Evolutionary conservation across 2,888 invertebrate species (phyloP), one percentile per base, ranked within the genome.

Genomic region (Dugesia japonica): DNA sequence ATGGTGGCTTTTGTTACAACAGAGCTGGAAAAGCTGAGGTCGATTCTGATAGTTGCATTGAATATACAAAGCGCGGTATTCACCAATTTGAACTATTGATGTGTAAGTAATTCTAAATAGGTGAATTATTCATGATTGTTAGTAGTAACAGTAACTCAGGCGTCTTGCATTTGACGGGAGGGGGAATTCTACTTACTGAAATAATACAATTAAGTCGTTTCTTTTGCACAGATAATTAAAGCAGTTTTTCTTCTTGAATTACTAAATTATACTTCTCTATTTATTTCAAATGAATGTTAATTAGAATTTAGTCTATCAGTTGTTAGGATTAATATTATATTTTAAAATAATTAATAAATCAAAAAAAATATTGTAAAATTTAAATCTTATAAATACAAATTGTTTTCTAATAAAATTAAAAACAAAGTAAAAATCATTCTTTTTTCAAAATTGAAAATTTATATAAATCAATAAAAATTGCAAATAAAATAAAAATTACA

Each of bases 101-200:
- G 56, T 56, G 56, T 56, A 56, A 56, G 56, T n/a, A 56, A 56
- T 56, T 56, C 56, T 56, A 56, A 56, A 56, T 56, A 56, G 56
- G 56, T 56, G 56, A 56, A 56, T 56, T 56, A 56, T 56, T 56
- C 56, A 56, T 56, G 56, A 56, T 56, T 56, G 56, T 56, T 56
- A 56, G 56, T 56, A 56, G 56, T 56, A 56, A 56, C 9, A 56
- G 56, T 56, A 56, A 56, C 56, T 56, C 56, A 56, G 56, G 56
- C 56, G 56, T 56, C n/a, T 56, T 56, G 56, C 56, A 56, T 56
- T 56, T 56, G 56, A 56, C 56, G 56, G 56, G n/a, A 23, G 56
- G 56, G 56, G 56, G 56, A 20, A n/a, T n/a, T 56, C n/a, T n/a
- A 13, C 56, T 56, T 56, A 56, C n/a, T 56, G 56, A 56, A 56